Percentiles rank a stretch among this genome's conserved stretches.
phyloP scores from a whole-genome alignment of 2,797 vertebrate species.

The Limosa lapponica region DNA sequence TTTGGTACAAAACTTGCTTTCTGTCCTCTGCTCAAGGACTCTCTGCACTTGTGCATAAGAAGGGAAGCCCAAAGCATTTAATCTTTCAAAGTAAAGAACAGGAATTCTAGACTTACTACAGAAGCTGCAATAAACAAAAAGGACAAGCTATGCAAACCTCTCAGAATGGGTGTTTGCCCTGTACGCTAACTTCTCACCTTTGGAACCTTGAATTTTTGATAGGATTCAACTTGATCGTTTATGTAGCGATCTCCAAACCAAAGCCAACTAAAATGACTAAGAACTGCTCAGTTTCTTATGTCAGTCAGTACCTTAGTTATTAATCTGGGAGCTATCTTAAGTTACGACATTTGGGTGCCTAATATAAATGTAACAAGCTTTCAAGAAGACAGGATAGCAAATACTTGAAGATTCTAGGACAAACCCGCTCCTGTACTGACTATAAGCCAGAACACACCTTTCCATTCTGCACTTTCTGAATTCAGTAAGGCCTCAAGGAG shows the following conservation, averaged over 20 bases:
- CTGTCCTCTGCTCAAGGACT: not conserved
- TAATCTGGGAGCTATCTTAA: too few relatives aligned
- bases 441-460: not conserved
- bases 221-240: not conserved
- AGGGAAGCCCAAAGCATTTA: not conserved
- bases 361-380: not conserved
- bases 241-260: not conserved
- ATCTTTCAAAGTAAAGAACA: not conserved
- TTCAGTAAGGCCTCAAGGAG: not conserved
- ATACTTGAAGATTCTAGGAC: not conserved
- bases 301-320: not conserved
- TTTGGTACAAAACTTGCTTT: not conserved
- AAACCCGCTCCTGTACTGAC: accelerated
- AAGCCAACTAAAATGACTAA: not conserved
- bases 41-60: not conserved
- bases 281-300: not conserved
- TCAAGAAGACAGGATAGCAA: not conserved
- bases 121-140: not conserved
- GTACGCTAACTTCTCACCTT: not conserved
- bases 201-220: accelerated
- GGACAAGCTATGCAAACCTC: not conserved
- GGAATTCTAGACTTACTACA: not conserved
- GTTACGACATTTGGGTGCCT: not conserved
- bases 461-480: not conserved
- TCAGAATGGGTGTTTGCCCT: not conserved